Conservation (phyloP, 2,113 vertebrate species). For the Mesocricetus auratus region DNA sequence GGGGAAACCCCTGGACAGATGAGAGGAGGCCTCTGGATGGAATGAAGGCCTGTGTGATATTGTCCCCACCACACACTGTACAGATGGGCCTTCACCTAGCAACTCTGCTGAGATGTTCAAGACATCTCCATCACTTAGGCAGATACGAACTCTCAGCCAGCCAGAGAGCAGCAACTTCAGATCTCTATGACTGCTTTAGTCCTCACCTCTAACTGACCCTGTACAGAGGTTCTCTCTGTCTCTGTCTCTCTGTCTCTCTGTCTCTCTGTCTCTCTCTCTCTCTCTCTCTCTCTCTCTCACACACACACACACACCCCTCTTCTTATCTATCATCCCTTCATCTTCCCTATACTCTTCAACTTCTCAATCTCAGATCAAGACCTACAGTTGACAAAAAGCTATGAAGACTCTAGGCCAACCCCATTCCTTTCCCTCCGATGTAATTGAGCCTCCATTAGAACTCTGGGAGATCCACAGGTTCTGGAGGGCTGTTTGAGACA, state of each 20-base stretch:
- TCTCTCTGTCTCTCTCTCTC: too few relatives aligned
- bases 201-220: background rate
- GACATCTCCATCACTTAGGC: background rate
- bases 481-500: background rate
- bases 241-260: too few relatives aligned
- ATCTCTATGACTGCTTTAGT: background rate
- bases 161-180: background rate
- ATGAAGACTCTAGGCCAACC: background rate
- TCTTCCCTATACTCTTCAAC: background rate
- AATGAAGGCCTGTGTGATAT: accelerated
- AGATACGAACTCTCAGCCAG: background rate
- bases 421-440: background rate
- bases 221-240: background rate
- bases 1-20: background rate
- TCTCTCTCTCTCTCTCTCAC: too few relatives aligned
- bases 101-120: background rate
- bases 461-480: too few relatives aligned
- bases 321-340: background rate
- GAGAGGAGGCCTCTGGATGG: background rate
- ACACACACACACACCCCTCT: too few relatives aligned
- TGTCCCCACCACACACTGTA: background rate
- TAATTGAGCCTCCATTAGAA: background rate
- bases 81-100: background rate
- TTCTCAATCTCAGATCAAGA: background rate
- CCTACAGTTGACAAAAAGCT: background rate